Evolutionary conservation across 2,797 vertebrate genomes (phyloP), one percentile per base, ranked within the genome.

Genomic region (Phrynocephalus forsythii): DNA sequence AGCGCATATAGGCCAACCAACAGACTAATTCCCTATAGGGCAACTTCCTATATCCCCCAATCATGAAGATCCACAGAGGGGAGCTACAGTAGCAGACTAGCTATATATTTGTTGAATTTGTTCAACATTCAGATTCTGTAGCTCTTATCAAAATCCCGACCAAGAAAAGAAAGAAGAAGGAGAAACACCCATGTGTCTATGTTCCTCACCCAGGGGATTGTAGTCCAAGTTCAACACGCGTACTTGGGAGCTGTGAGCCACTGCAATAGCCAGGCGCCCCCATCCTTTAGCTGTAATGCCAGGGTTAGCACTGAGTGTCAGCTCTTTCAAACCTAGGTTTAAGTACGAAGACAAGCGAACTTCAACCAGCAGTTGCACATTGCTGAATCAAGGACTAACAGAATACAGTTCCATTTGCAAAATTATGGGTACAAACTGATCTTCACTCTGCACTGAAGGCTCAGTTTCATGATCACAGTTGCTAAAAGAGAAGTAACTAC

Each of bases 191-290:
- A 79, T 76, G 72, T 84, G 13, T 48, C 60, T 3, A 0, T 0
- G 52, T 71, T 63, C 7, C 82, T 97, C 95, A 99, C 98, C 98
- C 87, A 99, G 96, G 0, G 98, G 98, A 92, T 99, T 99, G 97
- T 99, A 99, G 97, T 99, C 99, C 95, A 99, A 96, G 95, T 99
- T 99, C 90, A 99, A 97, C 56, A 99, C 98, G 0, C 98, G 96
- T 69, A 99, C 97, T 95, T 99, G 98, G 0, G 99, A 99, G 95
- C 99, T 99, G 96, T 99, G 99, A 89, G 98, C 98, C 89, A 98
- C 98, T 0, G 98, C 98, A 52, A 99, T 97, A 91, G 98, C 97
- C 56, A 99, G 95, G 13, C 98, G 98, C 44, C 98, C 98, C 98
- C 99, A 99, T 92, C 97, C 98, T 91, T 97, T 98, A 86, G 97